Evolutionary conservation across 2,797 vertebrate genomes (phyloP), one percentile per base, ranked within the genome.

Genomic region (Stomatorhinus walkeri): DNA sequence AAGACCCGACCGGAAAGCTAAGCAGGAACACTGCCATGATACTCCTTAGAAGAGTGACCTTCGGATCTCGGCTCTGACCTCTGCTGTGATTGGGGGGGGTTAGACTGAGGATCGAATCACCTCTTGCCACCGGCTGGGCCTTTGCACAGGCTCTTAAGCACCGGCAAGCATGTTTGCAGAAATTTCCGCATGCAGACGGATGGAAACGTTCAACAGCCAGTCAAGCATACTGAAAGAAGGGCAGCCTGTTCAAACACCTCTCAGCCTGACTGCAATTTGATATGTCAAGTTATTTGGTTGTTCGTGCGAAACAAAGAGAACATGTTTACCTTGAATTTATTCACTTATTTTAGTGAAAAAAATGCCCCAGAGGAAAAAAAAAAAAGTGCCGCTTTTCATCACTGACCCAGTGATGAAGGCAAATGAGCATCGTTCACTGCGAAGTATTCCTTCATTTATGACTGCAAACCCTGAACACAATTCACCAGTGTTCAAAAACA

Each of bases 41-140:
- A 90, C 90, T 43, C 59, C 88, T 81, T 83, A 28, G 68, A 72
- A 85, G 7, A 52, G 36, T 87, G 90, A 88, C 91, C 90, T 91
- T 84, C 89, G 86, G 89, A 88, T 90, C 19, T 22, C 14, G 36
- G 46, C 7, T 19, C 88, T 87, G 14, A 90, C 89, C 89, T 89
- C 68, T 89, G 87, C 87, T 90, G 90, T 85, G 56, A 90, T 89
- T 54, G 28, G 28, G 28, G 88, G 90, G 88, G 84, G 59, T 85
- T 49, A 87, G 40, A 72, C 40, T 48, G 22, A 89, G 83, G 90
- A 91, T 92, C 84, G 87, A 48, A 88, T 91, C 88, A 3, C 89
- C 88, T 49, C 22, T 22, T 3, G 32, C 84, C 88, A 12, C 52
- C 5, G 46, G 32, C 48, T 52, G 56, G 59, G 54, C 16, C 24